These are phyloP conservation scores for Pandion haliaetus DNA, from an alignment of 2,113 vertebrate genomes.

Conservation along the genomic window DNA sequence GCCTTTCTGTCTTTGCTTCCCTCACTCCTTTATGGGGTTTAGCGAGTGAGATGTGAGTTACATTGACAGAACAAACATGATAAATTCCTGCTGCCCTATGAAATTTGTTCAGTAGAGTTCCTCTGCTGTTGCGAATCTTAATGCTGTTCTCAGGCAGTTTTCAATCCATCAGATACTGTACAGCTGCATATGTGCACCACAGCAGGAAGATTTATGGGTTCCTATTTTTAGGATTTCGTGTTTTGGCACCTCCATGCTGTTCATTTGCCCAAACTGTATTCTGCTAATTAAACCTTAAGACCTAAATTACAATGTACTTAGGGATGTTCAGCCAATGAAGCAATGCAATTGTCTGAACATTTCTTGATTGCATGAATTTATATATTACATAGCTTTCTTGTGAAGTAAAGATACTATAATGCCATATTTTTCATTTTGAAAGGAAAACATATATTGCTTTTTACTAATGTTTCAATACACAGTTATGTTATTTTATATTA, in stretches of 20 bases:
- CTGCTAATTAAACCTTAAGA: slow-evolving; percentile 75
- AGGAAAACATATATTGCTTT: background rate
- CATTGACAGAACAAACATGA: slow-evolving; percentile 63
- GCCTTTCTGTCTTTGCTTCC: background rate
- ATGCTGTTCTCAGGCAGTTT: slow-evolving; percentile 46
- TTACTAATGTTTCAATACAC: background rate
- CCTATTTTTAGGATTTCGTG: slow-evolving; percentile 69
- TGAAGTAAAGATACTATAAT: background rate
- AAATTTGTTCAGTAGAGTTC: slow-evolving; percentile 51
- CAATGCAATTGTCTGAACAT: background rate
- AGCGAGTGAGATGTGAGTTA: slow-evolving; percentile 32
- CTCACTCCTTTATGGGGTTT: slow-evolving; percentile 1
- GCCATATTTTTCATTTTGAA: background rate
- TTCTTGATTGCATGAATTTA: background rate
- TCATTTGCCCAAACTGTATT: slow-evolving; percentile 70
- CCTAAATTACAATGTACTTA: slow-evolving; percentile 63
- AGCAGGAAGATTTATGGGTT: slow-evolving; percentile 69
- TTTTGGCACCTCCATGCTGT: slow-evolving; percentile 57
- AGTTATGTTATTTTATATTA: background rate
- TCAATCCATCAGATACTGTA: slow-evolving; percentile 60
- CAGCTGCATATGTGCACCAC: slow-evolving; percentile 43
- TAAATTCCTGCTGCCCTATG: slow-evolving; percentile 52
- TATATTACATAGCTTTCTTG: background rate
- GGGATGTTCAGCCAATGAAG: slow-evolving; percentile 18
- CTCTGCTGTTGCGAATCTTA: slow-evolving; percentile 56